Conservation (phyloP, 2,797 vertebrate genomes). For the Myripristis jacobus region DNA sequence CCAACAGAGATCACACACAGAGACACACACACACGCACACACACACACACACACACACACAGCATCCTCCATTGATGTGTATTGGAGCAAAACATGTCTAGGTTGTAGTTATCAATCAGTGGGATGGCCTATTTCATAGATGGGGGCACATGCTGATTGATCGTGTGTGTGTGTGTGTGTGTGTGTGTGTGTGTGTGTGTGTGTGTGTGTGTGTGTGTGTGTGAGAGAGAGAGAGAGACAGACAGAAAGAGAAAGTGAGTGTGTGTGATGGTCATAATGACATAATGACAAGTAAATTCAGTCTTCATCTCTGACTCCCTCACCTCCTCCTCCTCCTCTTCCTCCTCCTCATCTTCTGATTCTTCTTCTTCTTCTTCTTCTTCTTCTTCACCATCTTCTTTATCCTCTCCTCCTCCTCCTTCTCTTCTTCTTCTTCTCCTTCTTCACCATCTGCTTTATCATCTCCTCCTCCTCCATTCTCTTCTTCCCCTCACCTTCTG, state of each 20-base stretch:
- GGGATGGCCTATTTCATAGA: slow-evolving; percentile 68
- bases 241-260: too few relatives aligned
- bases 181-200: slow-evolving; percentile 24
- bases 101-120: slow-evolving; percentile 66
- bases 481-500: background rate
- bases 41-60: slow-evolving; percentile 19
- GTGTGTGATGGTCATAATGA: too few relatives aligned
- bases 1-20: slow-evolving; percentile 11
- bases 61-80: slow-evolving; percentile 42
- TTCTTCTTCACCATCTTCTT: background rate
- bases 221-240: slow-evolving; percentile 4
- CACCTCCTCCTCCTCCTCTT: too few relatives aligned
- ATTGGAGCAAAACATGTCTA: slow-evolving; percentile 42
- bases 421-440: background rate
- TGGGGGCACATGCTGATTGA: slow-evolving; percentile 67
- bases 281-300: slow-evolving; percentile 22
- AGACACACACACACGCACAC: slow-evolving; percentile 13
- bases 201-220: too few relatives aligned
- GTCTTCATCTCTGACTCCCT: too few relatives aligned
- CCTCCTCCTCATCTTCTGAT: background rate
- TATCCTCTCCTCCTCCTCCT: background rate
- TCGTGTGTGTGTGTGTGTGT: too few relatives aligned
- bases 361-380: slow-evolving; percentile 3
- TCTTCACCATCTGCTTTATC: too few relatives aligned
- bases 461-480: background rate